Evolutionary conservation across 2,113 vertebrate genomes (phyloP).

Genomic region (Penelope pileata): DNA sequence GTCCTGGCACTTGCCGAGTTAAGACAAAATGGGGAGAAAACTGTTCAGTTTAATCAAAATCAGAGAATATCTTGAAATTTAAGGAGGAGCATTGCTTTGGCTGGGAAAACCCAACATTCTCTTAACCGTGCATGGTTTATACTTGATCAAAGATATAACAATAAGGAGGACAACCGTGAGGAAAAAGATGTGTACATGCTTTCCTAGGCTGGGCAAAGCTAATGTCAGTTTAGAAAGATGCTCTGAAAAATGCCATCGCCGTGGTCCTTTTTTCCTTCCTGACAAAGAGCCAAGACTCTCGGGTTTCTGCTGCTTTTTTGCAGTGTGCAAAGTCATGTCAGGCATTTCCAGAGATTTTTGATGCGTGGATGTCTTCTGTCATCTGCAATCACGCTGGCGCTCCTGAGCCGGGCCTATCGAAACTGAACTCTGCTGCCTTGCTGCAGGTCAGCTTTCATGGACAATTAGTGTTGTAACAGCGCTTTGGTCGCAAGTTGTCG

Average conservation of each 20-base stretch:
- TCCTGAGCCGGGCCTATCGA: constrained; percentile 82
- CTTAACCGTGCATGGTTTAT: background rate
- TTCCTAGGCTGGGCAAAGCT: background rate
- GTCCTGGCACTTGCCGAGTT: constrained; percentile 15
- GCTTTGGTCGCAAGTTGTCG: constrained; percentile 94
- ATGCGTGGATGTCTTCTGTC: constrained; percentile 96
- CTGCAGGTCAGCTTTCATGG: constrained; percentile 99
- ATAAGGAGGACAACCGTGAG: rapidly evolving
- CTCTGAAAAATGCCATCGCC: background rate
- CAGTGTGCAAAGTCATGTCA: constrained; percentile 76
- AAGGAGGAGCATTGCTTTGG: background rate
- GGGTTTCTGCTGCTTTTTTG: constrained; percentile 23
- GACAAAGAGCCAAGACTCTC: constrained; percentile 34
- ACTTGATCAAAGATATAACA: background rate
- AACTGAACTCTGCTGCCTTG: constrained; percentile 93
- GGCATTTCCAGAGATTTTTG: constrained; percentile 82
- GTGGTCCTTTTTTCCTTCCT: background rate
- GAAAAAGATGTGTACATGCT: background rate
- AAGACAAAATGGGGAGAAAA: background rate
- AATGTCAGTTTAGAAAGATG: background rate
- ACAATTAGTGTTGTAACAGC: constrained; percentile 98
- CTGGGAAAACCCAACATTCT: background rate
- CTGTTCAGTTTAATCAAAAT: constrained; percentile 10
- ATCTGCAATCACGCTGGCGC: constrained; percentile 81
- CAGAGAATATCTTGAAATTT: background rate